phyloP scores from a whole-genome alignment of 2,888 invertebrate genomes.

The Smittia aterrima region DNA sequence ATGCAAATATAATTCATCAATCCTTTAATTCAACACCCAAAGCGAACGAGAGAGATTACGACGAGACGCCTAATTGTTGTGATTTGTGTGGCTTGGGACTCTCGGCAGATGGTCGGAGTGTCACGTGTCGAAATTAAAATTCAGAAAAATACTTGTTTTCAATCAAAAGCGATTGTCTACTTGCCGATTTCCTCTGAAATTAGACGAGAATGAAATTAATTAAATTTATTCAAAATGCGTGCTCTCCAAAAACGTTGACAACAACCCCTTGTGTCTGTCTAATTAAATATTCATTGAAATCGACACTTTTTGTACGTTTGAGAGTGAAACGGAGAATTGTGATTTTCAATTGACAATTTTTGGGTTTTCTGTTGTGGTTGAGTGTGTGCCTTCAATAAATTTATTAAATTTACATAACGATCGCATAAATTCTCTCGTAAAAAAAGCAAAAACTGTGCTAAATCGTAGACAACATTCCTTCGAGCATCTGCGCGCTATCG shows the following conservation, averaged over 20 bases:
- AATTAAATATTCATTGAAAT: slow-evolving; percentile 34
- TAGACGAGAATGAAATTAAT: not conserved
- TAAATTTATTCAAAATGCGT: not conserved
- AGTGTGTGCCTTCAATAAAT: too few relatives aligned
- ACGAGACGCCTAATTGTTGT: too few relatives aligned
- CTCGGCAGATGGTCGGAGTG: not conserved
- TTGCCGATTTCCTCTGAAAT: not conserved
- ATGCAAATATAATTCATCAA: not conserved
- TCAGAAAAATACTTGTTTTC: not conserved
- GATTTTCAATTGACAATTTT: not conserved
- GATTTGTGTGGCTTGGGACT: too few relatives aligned
- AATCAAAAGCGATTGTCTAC: not conserved
- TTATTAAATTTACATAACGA: too few relatives aligned
- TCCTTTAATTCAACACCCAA: not conserved
- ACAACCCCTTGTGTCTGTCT: not conserved
- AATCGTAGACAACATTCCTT: too few relatives aligned
- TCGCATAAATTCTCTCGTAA: not conserved
- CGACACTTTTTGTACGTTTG: slow-evolving; percentile 23
- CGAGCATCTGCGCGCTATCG: not conserved
- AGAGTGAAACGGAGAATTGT: not conserved
- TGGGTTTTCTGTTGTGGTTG: not conserved
- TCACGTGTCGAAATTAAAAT: not conserved
- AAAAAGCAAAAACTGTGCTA: not conserved
- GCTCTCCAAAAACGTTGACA: not conserved
- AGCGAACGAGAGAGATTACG: too few relatives aligned